These are phyloP conservation scores for Anastatus disparis DNA, from an alignment of 1,140 invertebrate genomes.

Conservation along the genomic window DNA sequence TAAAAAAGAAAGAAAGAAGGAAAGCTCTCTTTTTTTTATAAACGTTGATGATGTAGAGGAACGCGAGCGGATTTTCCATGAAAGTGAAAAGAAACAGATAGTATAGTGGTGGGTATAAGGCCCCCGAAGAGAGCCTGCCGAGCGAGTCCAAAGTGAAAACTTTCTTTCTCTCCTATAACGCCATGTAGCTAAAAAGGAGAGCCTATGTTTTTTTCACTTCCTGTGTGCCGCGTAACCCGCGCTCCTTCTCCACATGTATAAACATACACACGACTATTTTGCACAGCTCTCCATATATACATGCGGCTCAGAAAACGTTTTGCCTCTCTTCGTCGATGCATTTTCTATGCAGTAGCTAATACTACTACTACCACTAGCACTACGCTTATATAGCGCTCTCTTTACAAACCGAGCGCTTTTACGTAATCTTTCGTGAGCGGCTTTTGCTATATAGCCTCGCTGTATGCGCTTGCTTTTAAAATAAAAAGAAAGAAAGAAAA, in stretches of 20 bases:
- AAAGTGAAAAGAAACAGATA: constrained; percentile 63
- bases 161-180: constrained; percentile 68
- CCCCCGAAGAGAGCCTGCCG: background rate
- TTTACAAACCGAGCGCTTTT: constrained; percentile 45
- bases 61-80: too few species aligned
- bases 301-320: background rate
- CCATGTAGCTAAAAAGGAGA: too few species aligned
- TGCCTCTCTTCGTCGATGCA: too few species aligned
- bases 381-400: too few species aligned
- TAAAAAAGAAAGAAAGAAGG: too few species aligned
- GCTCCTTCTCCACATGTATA: constrained; percentile 45
- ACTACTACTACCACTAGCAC: too few species aligned
- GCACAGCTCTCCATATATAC: background rate
- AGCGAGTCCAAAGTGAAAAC: constrained; percentile 58
- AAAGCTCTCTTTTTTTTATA: background rate
- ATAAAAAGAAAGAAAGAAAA: too few species aligned
- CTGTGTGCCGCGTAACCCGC: constrained; percentile 64
- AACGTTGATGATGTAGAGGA: too few species aligned
- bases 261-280: too few species aligned
- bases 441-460: too few species aligned
- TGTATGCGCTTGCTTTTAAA: too few species aligned
- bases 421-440: constrained; percentile 50
- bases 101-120: background rate
- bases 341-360: too few species aligned
- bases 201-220: constrained; percentile 67